phyloP scores from a whole-genome alignment of 2,113 vertebrate species.

The Sciurus niger region DNA sequence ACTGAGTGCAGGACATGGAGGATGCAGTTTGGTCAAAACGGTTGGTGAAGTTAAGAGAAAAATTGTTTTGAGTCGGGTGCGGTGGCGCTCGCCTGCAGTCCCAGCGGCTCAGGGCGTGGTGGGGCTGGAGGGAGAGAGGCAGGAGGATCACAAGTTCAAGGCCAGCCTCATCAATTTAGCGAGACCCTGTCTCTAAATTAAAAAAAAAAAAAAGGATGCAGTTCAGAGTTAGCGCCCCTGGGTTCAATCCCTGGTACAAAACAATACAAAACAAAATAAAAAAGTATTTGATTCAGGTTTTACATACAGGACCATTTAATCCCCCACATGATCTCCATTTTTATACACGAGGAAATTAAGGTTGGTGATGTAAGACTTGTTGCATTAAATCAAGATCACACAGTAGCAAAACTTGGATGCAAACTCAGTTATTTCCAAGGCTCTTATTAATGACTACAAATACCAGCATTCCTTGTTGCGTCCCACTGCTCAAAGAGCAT shows the following conservation, averaged over 20 bases:
- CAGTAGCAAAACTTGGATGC: neutral
- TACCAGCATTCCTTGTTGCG: constrained; percentile 87
- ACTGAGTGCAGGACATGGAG: neutral
- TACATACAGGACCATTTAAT: neutral
- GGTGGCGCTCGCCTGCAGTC: too few species aligned
- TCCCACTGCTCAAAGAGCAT: neutral
- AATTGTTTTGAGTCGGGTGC: neutral
- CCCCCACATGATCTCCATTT: neutral
- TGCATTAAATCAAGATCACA: constrained; percentile 32
- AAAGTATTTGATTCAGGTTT: neutral
- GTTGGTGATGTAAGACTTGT: neutral
- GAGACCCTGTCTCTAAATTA: too few species aligned
- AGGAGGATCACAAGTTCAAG: too few species aligned
- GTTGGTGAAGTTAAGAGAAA: constrained; percentile 33
- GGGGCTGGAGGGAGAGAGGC: too few species aligned
- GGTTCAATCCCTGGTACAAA: too few species aligned
- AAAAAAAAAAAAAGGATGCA: too few species aligned
- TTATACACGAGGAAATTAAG: neutral
- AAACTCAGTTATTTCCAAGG: neutral
- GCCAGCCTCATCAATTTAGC: too few species aligned
- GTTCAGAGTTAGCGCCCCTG: too few species aligned
- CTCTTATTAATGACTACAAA: constrained; percentile 86
- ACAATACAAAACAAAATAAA: too few species aligned
- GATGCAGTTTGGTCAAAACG: neutral
- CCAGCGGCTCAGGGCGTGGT: too few species aligned